A percentile compares a stretch with the other conserved stretches of the same genome.
Conservation (phyloP, 2,888 invertebrate species). For the Bugula neritina region DNA sequence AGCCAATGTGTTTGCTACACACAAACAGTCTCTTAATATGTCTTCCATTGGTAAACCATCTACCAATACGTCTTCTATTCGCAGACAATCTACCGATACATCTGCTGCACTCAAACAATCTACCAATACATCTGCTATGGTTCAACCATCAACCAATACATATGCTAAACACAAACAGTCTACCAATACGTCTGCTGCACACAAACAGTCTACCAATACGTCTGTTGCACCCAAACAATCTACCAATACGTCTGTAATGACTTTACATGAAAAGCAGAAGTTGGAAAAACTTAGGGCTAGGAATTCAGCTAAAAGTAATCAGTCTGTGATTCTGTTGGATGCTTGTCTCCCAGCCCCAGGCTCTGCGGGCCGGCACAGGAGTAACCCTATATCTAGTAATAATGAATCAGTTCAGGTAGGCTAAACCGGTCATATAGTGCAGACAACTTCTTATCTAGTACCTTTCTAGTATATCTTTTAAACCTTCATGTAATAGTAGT, state of each 20-base stretch:
- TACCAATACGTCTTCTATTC: too few relatives aligned
- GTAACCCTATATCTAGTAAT: background rate
- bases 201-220: background rate
- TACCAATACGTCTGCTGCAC: too few relatives aligned
- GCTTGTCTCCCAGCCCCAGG: background rate
- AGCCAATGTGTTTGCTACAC: too few relatives aligned
- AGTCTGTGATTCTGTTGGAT: background rate
- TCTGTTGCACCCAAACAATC: background rate
- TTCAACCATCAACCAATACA: too few relatives aligned
- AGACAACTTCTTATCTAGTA: too few relatives aligned
- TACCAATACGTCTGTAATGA: background rate
- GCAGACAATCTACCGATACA: too few relatives aligned
- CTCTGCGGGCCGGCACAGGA: background rate
- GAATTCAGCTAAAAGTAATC: background rate
- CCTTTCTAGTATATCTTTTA: too few relatives aligned
- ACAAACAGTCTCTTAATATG: too few relatives aligned
- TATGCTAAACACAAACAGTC: background rate
- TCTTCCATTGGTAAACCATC: too few relatives aligned
- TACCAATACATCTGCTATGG: background rate
- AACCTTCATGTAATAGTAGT: too few relatives aligned
- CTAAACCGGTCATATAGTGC: too few relatives aligned
- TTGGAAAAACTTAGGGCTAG: background rate
- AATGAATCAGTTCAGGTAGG: background rate
- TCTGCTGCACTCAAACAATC: too few relatives aligned
- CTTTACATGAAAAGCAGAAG: background rate